These are phyloP conservation scores for Recurvirostra avosetta DNA, from an alignment of 2,113 vertebrate species.

Conservation along the genomic window DNA sequence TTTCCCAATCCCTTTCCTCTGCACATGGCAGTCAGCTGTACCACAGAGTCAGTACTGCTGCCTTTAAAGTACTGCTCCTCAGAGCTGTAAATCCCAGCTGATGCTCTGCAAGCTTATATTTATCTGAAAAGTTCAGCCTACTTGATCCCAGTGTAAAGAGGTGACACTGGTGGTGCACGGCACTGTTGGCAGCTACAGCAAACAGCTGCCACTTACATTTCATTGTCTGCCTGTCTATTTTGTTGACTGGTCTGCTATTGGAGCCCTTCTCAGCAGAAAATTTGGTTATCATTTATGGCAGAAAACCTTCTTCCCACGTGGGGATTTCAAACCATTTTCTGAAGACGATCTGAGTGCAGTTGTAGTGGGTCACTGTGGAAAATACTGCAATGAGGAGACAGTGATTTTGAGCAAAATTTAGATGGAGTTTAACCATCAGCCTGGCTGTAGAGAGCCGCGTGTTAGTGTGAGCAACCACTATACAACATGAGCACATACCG, in stretches of 20 bases:
- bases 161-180: not conserved
- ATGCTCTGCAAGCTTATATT: not conserved
- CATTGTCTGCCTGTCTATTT: not conserved
- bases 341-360: not conserved
- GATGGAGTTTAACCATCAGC: not conserved
- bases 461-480: accelerated
- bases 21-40: not conserved
- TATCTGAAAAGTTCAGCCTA: not conserved
- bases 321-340: not conserved
- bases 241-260: not conserved
- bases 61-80: not conserved
- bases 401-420: not conserved
- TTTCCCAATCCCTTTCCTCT: not conserved
- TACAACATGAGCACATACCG: not conserved
- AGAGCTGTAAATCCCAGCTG: conserved; percentile 25
- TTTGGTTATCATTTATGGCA: not conserved
- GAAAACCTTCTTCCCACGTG: not conserved
- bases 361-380: not conserved
- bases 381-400: not conserved
- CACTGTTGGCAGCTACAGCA: not conserved
- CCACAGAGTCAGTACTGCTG: not conserved
- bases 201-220: not conserved
- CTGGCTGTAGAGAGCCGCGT: not conserved
- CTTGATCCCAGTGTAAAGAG: conserved; percentile 9
- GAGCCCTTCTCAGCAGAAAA: not conserved